A percentile compares a stretch with the other conserved stretches of the same genome.
These are phyloP conservation scores for Chaetorhynchus papuensis DNA, from an alignment of 2,113 vertebrate species.

Conservation along the genomic window DNA sequence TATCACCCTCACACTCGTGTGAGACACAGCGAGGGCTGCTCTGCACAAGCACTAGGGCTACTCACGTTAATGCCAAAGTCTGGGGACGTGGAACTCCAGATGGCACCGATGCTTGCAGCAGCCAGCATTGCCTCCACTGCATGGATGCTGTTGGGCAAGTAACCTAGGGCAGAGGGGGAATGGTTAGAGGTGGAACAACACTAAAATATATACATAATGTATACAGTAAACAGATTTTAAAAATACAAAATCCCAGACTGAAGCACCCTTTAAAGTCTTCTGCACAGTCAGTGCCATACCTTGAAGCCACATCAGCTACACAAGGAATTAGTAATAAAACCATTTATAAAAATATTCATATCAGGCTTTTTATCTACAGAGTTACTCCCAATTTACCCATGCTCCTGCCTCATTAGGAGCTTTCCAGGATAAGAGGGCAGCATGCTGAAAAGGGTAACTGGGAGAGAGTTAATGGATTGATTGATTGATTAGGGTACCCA, in stretches of 20 bases:
- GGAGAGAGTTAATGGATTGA: not conserved
- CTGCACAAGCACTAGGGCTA: not conserved
- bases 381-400: not conserved
- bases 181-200: not conserved
- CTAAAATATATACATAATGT: fast-evolving
- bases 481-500: not conserved
- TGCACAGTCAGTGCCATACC: fast-evolving
- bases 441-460: not conserved
- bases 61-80: constrained; percentile 96
- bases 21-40: fast-evolving
- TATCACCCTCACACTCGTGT: fast-evolving
- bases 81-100: constrained; percentile 94
- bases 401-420: not conserved
- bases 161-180: constrained; percentile 71
- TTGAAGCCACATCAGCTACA: not conserved
- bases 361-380: not conserved
- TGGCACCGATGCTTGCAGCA: constrained; percentile 86
- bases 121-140: constrained; percentile 94
- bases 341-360: not conserved
- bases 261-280: not conserved
- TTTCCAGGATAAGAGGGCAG: not conserved
- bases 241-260: not conserved
- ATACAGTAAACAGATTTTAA: not conserved
- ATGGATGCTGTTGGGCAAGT: constrained; percentile 86
- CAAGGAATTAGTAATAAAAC: not conserved